Evolutionary conservation across 2,113 vertebrate genomes (phyloP), one percentile per base, ranked within the genome.

Genomic region (Carlito syrichta): DNA sequence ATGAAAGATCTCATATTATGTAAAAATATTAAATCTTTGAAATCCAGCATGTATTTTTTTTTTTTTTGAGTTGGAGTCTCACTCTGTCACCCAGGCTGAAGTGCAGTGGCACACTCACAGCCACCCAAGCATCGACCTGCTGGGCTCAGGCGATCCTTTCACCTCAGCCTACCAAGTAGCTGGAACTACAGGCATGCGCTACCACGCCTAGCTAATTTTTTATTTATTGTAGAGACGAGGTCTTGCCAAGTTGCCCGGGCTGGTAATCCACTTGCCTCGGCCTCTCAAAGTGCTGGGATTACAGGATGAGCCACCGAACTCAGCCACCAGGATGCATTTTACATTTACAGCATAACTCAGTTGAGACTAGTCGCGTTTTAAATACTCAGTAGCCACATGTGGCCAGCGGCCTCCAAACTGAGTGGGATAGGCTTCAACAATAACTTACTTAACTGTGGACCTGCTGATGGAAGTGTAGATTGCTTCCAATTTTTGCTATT

Each of bases 1-100:
- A 86, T 45, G 12, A 84, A 6, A 19, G 50, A 45, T 71, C 35
- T 87, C 63, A 45, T 8, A 71, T 54, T 50, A 32, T 74, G 66
- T 87, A n/a, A 58, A 86, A 69, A 60, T 35, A 50, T 14, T 83
- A 52, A 82, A 40, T 66, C 35, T 92, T 94, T 68, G 50, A 68
- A 82, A 73, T 20, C 32, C 20, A 40, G 69, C 8, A 1, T 68
- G 20, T 82, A 10, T 48, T 40, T 91, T 35, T 66, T 66, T 66
- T 35, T 25, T 58, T 60, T 66, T n/a, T 66, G 3, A 16, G 16
- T 17, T 66, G 63, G 16, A 32, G 35, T 66, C 63, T 66, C 13
- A 3, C 14, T 66, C 63, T 66, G 63, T 66, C 35, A 32, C 63
- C 63, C 30, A 66, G 63, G 32, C 63, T 66, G 35, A 32, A 2